These are phyloP conservation scores for Caranx ignobilis DNA, from an alignment of 2,113 vertebrate species.

Conservation along the genomic window DNA sequence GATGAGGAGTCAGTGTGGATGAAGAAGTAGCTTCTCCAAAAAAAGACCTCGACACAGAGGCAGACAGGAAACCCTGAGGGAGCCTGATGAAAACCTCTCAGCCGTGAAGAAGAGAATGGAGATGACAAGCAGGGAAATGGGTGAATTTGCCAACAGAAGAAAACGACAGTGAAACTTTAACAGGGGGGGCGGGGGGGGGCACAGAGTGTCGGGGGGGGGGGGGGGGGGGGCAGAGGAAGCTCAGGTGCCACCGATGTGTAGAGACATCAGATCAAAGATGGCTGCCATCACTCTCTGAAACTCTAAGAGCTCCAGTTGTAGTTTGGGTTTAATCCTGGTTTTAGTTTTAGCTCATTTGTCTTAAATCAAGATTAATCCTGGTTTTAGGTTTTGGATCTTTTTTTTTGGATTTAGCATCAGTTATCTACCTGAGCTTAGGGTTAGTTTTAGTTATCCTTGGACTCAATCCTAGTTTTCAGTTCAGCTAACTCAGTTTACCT, in stretches of 20 bases:
- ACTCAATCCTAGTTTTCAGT: no score
- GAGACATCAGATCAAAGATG: constrained; percentile 20
- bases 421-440: no score
- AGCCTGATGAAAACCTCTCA: constrained; percentile 53
- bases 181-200: constrained; percentile 2
- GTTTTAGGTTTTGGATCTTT: not conserved
- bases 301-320: not conserved
- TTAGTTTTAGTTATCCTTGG: no score
- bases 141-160: constrained; percentile 39
- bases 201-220: constrained; percentile 43
- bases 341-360: not conserved
- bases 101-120: constrained; percentile 26
- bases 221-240: not conserved
- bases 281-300: constrained; percentile 37
- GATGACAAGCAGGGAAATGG: constrained; percentile 44
- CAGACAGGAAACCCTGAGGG: constrained; percentile 63
- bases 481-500: no score
- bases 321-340: not conserved
- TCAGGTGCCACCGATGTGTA: constrained; percentile 28
- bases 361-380: not conserved
- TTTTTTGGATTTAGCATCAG: no score
- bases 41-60: constrained; percentile 38
- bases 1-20: constrained; percentile 37
- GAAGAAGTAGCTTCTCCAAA: constrained; percentile 32
- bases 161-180: constrained; percentile 46